A percentile compares a stretch with the other conserved stretches of the same genome.
These are phyloP conservation scores for Rhabdophis nuchalis DNA, from an alignment of 2,797 vertebrate species.

Conservation along the genomic window DNA sequence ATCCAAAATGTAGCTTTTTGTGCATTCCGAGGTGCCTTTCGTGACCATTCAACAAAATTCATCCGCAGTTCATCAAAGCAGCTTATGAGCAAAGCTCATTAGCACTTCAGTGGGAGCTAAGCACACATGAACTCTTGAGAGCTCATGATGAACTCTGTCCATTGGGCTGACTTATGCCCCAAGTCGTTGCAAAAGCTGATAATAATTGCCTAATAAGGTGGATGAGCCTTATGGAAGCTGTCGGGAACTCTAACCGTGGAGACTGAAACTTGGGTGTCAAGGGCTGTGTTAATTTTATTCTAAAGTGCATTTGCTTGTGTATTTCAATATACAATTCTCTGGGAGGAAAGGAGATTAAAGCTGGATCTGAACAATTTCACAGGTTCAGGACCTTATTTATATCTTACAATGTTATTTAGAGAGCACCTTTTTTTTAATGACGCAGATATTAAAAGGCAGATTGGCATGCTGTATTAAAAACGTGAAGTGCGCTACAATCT, in stretches of 20 bases:
- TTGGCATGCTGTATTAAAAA: neutral
- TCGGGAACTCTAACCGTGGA: neutral
- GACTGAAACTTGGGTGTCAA: neutral
- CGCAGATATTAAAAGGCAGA: neutral
- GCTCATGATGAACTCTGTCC: constrained; percentile 24
- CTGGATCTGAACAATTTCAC: neutral
- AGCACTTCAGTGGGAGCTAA: constrained; percentile 25
- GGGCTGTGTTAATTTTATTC: neutral
- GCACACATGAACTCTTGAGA: constrained; percentile 9
- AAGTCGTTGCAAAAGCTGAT: neutral
- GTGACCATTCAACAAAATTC: constrained; percentile 29
- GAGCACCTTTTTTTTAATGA: neutral
- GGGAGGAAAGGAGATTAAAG: neutral
- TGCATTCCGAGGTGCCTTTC: constrained; percentile 22
- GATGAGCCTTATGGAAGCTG: neutral
- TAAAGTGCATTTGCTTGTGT: neutral
- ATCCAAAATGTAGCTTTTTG: constrained; percentile 18
- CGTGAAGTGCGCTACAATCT: neutral
- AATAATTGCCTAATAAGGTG: neutral
- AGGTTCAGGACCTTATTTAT: neutral
- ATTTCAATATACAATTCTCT: neutral
- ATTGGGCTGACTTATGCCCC: neutral
- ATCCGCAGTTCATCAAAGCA: constrained; percentile 25
- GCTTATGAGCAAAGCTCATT: constrained; percentile 32
- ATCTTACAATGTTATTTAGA: neutral